Base-by-base conservation (phyloP, 1,140 invertebrate genomes). In the Whitmania pigra region DNA sequence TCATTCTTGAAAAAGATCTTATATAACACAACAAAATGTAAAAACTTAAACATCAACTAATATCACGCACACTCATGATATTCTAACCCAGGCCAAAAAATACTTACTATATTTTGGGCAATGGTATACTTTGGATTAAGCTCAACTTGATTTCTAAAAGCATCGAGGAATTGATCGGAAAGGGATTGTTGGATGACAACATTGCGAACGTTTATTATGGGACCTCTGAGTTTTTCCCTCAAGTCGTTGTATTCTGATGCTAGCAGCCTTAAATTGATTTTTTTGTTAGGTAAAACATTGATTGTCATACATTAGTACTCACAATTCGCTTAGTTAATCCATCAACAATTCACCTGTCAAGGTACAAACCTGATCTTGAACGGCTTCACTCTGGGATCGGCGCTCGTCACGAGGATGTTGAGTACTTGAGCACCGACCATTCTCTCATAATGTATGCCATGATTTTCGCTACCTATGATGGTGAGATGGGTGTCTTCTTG, bases 101-200 rank as follows among this genome's bases (percentile, higher is more conserved):
- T 31, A 54, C 4, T 2, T 73, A 73, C 57, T 57, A 71, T 25
- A 17, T 49, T 66, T n/a, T 72, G 36, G 9, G 40, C 22, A 9
- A 53, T 9, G 22, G 22, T 11, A 29, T 31, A 53, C 43, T 54
- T 27, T 63, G 57, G 57, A 85, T 94, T 94, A 75, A 86, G 78
- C 7, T 84, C 78, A 27, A 93, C 87, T 77, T 89, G 86, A 53
- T 90, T 85, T 77, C 87, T 88, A 78, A 94, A 94, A 1, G 88
- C 89, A 73, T 88, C 88, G 20, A 93, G 84, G 81, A 93, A 94
- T 76, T 88, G 86, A 76, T 94, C 92, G 60, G 90, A 86, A 0
- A 92, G 81, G 11, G 88, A 88, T 74, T 88, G 89, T 77, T 90
- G 86, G 74, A 94, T 88, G 22, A 87, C 87, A 68, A 93, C 87